phyloP scores from a whole-genome alignment of 2,888 invertebrate genomes.

The Erpobdella octoculata region DNA sequence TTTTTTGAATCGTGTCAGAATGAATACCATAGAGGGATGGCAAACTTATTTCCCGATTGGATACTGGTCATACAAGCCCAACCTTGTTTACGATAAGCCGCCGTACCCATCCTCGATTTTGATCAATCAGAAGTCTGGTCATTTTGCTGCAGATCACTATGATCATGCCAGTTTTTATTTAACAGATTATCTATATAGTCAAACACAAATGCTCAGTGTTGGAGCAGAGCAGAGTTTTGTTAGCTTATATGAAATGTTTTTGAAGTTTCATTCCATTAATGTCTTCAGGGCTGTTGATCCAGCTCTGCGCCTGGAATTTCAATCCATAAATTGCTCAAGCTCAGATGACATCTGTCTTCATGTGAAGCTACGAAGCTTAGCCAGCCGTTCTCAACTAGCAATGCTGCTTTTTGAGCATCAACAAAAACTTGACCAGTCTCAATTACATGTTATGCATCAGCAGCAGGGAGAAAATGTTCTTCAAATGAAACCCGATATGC shows the following conservation, averaged over 20 bases:
- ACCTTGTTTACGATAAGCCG: constrained; percentile 49
- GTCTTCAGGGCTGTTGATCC: constrained; percentile 74
- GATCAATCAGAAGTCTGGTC: constrained; percentile 57
- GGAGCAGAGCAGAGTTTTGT: constrained; percentile 34
- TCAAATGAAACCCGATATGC: neutral
- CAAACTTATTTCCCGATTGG: constrained; percentile 87
- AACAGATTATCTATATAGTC: constrained; percentile 64
- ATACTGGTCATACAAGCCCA: constrained; percentile 77
- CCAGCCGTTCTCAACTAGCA: constrained; percentile 47
- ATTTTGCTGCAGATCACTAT: constrained; percentile 68
- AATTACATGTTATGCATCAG: constrained; percentile 35
- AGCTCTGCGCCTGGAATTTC: constrained; percentile 60
- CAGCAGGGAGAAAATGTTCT: constrained; percentile 13
- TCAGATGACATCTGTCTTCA: constrained; percentile 42
- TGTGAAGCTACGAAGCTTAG: constrained; percentile 43
- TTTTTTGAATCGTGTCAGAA: constrained; percentile 82
- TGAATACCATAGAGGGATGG: constrained; percentile 81
- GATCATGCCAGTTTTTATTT: constrained; percentile 73
- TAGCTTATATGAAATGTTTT: constrained; percentile 64
- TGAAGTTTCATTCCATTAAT: constrained; percentile 61
- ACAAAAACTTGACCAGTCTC: constrained; percentile 37
- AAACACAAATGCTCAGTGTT: constrained; percentile 58
- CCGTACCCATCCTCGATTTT: constrained; percentile 47
- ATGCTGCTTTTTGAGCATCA: constrained; percentile 46
- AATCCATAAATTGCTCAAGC: constrained; percentile 43